These are phyloP conservation scores for Antheraea assamensis DNA, from an alignment of 2,888 invertebrate species.

Conservation along the genomic window DNA sequence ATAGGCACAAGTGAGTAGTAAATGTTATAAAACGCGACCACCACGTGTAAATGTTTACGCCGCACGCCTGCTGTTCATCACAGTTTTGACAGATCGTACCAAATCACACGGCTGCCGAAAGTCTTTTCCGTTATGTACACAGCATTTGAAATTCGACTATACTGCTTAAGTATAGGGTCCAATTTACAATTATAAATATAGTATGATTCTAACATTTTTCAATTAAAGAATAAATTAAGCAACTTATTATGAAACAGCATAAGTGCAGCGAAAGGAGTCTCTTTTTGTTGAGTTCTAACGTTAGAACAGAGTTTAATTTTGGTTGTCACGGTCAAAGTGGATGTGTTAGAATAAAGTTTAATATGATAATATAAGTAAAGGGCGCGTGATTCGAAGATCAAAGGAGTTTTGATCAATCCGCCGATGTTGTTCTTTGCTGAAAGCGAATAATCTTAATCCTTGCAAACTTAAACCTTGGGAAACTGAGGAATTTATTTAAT, in stretches of 20 bases:
- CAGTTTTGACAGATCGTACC: slow-evolving; percentile 72
- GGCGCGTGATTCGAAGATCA: slow-evolving; percentile 76
- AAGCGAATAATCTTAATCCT: slow-evolving; percentile 60
- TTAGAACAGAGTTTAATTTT: slow-evolving; percentile 30
- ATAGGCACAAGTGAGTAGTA: slow-evolving; percentile 20
- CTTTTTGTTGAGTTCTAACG: slow-evolving; percentile 22
- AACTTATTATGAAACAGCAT: slow-evolving; percentile 30
- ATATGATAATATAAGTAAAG: slow-evolving; percentile 73
- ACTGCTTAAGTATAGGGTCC: slow-evolving; percentile 17
- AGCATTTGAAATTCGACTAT: slow-evolving; percentile 26
- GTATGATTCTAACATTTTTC: slow-evolving; percentile 24
- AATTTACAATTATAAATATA: slow-evolving; percentile 23
- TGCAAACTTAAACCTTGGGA: slow-evolving; percentile 26
- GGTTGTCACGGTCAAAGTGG: slow-evolving; percentile 18
- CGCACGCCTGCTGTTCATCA: slow-evolving; percentile 74
- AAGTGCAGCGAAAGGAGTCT: slow-evolving; percentile 20
- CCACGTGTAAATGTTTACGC: slow-evolving; percentile 69
- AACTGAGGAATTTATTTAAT: not conserved
- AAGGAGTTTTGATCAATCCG: slow-evolving; percentile 72
- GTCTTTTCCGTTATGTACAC: slow-evolving; percentile 17
- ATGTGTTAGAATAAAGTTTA: slow-evolving; percentile 53
- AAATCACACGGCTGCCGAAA: slow-evolving; percentile 32
- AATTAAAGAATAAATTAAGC: slow-evolving; percentile 24
- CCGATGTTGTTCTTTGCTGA: slow-evolving; percentile 52
- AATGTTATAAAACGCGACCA: slow-evolving; percentile 37